Evolutionary conservation across 2,797 vertebrate genomes (phyloP), one percentile per base, ranked within the genome.

Genomic region (Pseudochaenichthys georgianus): DNA sequence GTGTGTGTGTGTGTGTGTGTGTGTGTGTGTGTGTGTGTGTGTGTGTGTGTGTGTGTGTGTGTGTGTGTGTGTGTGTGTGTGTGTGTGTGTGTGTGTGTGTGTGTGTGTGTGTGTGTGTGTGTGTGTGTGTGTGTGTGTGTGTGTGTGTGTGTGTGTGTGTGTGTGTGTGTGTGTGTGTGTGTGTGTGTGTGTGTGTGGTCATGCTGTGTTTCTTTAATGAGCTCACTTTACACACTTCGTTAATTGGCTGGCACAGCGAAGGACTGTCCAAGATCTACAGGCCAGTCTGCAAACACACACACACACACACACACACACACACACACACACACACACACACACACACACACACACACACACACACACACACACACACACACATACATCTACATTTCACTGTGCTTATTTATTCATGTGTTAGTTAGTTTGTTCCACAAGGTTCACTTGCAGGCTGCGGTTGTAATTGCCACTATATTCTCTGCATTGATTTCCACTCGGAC

Each of bases 391-490:
- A 90, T 93, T 93, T 92, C 92, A 89, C 71, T 83, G 64, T 83
- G 84, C 85, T 94, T 89, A 93, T 91, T 92, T 94, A 93, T 93
- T 94, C 92, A 94, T 94, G 92, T 87, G 89, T 94, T 92, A 92
- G 92, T 93, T 91, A 86, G 90, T 93, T 93, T 93, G 88, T 92
- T 93, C 91, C 90, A 94, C 86, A 78, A 92, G 90, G 87, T 92
- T 91, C 90, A 89, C 91, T 93, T 88, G 82, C 90, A 87, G 86
- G 81, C 85, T 90, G 84, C 86, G 85, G 72, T 89, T 73, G 90
- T 95, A 95, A 95, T 94, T 94, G 93, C 91, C 86, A 91, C 93
- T 90, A 90, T 93, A 94, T 94, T 95, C 88, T 89, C 89, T 87
- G 89, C 92, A 94, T 94, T 95, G 93, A 94, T 95, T 93, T 93